phyloP scores from a whole-genome alignment of 1,140 invertebrate species.

The Prorops nasuta region DNA sequence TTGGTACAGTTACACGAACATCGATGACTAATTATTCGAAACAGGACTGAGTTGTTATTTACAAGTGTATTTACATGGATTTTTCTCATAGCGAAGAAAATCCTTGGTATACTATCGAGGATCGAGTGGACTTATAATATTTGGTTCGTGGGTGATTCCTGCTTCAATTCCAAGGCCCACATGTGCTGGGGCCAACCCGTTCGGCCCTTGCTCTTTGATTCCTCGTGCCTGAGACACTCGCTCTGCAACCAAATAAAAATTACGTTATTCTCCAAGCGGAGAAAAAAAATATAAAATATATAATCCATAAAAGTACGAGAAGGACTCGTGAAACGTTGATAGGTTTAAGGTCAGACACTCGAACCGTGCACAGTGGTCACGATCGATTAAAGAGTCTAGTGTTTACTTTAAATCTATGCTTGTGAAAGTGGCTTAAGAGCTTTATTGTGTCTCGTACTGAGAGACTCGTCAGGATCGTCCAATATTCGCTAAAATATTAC shows the following conservation, averaged over 20 bases:
- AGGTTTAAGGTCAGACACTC: conserved; percentile 15
- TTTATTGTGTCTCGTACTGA: no score
- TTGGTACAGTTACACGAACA: conserved; percentile 15
- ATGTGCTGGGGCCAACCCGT: conserved; percentile 95
- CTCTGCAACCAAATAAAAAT: conserved; percentile 32
- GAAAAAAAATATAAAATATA: neutral
- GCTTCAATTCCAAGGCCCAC: conserved; percentile 86
- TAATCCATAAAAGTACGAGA: neutral
- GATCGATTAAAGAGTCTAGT: conserved; percentile 16
- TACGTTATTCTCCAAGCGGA: neutral
- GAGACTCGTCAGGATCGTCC: no score
- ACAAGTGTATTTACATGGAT: no score
- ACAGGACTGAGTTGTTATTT: no score
- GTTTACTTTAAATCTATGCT: conserved; percentile 20
- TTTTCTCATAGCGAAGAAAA: no score
- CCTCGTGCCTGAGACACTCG: conserved; percentile 43
- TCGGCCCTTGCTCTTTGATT: conserved; percentile 69
- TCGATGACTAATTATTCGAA: no score
- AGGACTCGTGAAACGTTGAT: conserved; percentile 8
- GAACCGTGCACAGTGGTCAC: conserved; percentile 2
- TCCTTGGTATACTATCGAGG: no score
- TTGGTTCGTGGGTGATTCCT: conserved; percentile 60
- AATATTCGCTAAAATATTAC: no score
- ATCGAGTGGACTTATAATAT: conserved; percentile 33
- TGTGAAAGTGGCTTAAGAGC: conserved; percentile 16